Evolutionary conservation across 1,140 invertebrate species (phyloP), one percentile per base, ranked within the genome.

Genomic region (Phenacoccus solenopsis): DNA sequence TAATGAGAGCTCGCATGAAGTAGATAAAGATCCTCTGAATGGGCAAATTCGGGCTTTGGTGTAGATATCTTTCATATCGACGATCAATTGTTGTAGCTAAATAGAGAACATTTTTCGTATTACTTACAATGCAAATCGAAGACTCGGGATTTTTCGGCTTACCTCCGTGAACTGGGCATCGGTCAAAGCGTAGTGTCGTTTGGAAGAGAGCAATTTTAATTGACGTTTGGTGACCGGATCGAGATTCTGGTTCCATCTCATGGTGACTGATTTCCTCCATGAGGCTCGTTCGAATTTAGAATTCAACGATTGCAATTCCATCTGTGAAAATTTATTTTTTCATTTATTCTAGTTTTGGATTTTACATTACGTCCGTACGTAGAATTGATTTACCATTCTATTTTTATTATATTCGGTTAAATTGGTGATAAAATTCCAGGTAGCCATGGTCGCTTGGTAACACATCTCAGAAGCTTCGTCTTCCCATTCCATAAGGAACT

Each of bases 21-120:
- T 74, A 1, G 73, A 70, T 22, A 78, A 78, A 70, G 77, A 78
- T 69, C 78, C 80, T 32, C 81, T 83, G 71, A 83, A 89, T 0
- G 88, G 85, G 74, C 89, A 91, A n/a, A 90, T 80, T 74, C 83
- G 84, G 0, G 85, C 84, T 70, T 84, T 83, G n/a, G 85, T 84
- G 76, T 90, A 92, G 5, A 88, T 82, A 73, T 89, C 88, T 77
- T 90, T 89, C 90, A 93, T 92, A 75, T 90, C 85, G 0, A 85
- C 81, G 71, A 89, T 85, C n/a, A 90, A 73, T 74, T 86, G 83
- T 75, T 87, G 84, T 70, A 90, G 82, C 88, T 90, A 75, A 13
- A 83, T 80, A 72, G 22, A 24, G 3, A 32, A 35, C 24, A 57
- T 20, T 28, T 22, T 64, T 30, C 16, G n/a, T 20, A 67, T 70